Conservation (phyloP, 92 coral and sea anemone species). For the Meandrina meandrites region DNA sequence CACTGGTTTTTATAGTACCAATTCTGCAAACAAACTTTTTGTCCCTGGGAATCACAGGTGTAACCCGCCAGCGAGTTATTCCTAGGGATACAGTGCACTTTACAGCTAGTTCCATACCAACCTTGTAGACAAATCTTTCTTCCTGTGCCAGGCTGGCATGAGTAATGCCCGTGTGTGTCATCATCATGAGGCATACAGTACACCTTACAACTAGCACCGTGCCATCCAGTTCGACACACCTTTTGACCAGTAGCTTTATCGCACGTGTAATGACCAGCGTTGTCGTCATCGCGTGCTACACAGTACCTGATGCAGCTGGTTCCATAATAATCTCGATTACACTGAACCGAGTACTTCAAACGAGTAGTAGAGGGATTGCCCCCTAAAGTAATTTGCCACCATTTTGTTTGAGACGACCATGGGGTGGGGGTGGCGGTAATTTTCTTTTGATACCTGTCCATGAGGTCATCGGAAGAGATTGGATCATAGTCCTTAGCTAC, state of each 20-base stretch:
- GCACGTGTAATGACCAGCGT: slow-evolving; percentile 82
- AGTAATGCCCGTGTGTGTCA: slow-evolving; percentile 71
- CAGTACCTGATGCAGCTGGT: slow-evolving; percentile 76
- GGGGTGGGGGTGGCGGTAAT: slow-evolving; percentile 34
- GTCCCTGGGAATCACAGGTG: slow-evolving; percentile 68
- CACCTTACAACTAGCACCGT: slow-evolving; percentile 71
- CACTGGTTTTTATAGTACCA: slow-evolving; percentile 72
- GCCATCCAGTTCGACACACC: slow-evolving; percentile 62
- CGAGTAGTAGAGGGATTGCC: slow-evolving; percentile 35
- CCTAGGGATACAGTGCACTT: slow-evolving; percentile 51
- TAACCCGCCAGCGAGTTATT: slow-evolving; percentile 64
- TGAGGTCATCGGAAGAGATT: slow-evolving; percentile 32
- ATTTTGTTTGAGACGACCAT: slow-evolving; percentile 30
- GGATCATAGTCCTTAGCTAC: slow-evolving; percentile 43
- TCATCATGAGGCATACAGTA: slow-evolving; percentile 79
- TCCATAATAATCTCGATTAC: slow-evolving; percentile 83
- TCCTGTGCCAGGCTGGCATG: slow-evolving; percentile 70
- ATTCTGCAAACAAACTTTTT: slow-evolving; percentile 65
- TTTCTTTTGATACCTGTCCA: slow-evolving; percentile 39
- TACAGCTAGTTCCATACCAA: slow-evolving; percentile 78
- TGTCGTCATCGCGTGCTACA: slow-evolving; percentile 62
- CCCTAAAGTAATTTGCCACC: slow-evolving; percentile 45
- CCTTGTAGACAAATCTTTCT: slow-evolving; percentile 57
- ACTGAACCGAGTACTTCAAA: slow-evolving; percentile 66
- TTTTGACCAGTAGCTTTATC: slow-evolving; percentile 53